Conservation (phyloP, 2,113 vertebrate genomes). For the Apaloderma vittatum region DNA sequence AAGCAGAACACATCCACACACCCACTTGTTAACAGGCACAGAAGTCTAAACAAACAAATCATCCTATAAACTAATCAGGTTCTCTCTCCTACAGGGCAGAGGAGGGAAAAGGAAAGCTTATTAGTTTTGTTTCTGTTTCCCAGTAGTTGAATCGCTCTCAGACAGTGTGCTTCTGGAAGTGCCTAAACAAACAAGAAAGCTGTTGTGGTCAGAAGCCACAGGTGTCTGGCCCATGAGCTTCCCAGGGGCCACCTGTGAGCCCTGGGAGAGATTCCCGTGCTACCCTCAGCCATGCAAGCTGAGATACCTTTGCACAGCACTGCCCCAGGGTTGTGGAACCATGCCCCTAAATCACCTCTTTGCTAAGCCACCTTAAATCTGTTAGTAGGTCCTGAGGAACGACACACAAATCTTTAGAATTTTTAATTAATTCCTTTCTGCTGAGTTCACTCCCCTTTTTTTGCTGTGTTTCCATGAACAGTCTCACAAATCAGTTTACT, state of each 20-base stretch:
- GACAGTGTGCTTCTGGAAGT: not conserved
- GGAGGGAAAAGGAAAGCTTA: not conserved
- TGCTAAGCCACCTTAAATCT: slow-evolving; percentile 21
- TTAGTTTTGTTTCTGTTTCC: not conserved
- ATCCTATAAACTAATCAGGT: not conserved
- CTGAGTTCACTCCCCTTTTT: slow-evolving; percentile 56
- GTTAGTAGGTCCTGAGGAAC: slow-evolving; percentile 14
- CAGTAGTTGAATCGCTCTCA: not conserved
- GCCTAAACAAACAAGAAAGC: not conserved
- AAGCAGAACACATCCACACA: not conserved
- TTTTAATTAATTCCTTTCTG: slow-evolving; percentile 63
- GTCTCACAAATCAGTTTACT: slow-evolving; percentile 67
- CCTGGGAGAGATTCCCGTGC: not conserved
- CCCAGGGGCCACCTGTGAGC: not conserved
- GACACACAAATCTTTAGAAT: slow-evolving; percentile 17
- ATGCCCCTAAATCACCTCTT: not conserved
- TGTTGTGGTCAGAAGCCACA: not conserved
- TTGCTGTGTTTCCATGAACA: slow-evolving; percentile 59
- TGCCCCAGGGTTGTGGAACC: not conserved
- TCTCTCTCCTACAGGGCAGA: not conserved
- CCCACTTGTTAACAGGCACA: not conserved
- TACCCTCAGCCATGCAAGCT: not conserved
- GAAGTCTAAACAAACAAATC: not conserved
- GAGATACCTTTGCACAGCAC: not conserved
- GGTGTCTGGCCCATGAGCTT: not conserved